Conservation (phyloP, 2,113 vertebrate species). For the Pangasianodon gigas region DNA sequence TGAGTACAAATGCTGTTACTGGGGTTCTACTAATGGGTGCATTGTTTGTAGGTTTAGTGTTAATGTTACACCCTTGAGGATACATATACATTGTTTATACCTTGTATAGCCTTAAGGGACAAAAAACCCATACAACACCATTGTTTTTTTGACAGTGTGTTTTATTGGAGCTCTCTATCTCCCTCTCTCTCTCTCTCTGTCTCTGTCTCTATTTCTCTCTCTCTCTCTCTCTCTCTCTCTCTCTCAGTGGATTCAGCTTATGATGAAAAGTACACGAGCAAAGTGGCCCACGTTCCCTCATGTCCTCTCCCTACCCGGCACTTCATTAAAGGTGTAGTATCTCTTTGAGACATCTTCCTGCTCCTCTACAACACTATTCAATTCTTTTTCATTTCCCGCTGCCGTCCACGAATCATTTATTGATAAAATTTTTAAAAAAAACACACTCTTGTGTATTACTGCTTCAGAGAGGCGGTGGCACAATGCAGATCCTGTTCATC, state of each 20-base stretch:
- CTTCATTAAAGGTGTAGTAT: conserved; percentile 50
- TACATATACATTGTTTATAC: neutral
- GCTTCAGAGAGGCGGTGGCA: neutral
- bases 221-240: neutral
- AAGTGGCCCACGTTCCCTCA: conserved; percentile 22
- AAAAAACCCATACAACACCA: neutral
- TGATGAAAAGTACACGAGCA: neutral
- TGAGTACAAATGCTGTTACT: neutral
- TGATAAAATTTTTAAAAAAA: conserved; percentile 2
- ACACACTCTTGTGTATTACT: neutral
- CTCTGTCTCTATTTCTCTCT: neutral
- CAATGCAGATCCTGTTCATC: conserved; percentile 35
- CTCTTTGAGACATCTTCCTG: conserved; percentile 51
- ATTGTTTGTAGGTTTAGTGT: neutral
- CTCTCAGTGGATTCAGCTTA: neutral
- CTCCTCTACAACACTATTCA: conserved; percentile 24
- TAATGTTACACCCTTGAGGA: neutral
- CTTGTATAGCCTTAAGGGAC: neutral
- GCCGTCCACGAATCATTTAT: conserved; percentile 35
- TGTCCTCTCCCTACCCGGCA: conserved; percentile 28
- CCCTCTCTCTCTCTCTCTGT: neutral
- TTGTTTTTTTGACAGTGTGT: neutral
- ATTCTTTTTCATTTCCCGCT: conserved; percentile 50
- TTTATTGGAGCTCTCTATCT: neutral
- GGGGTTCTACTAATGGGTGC: neutral